phyloP scores from a whole-genome alignment of 2,797 vertebrate species.

The Ispidina picta region DNA sequence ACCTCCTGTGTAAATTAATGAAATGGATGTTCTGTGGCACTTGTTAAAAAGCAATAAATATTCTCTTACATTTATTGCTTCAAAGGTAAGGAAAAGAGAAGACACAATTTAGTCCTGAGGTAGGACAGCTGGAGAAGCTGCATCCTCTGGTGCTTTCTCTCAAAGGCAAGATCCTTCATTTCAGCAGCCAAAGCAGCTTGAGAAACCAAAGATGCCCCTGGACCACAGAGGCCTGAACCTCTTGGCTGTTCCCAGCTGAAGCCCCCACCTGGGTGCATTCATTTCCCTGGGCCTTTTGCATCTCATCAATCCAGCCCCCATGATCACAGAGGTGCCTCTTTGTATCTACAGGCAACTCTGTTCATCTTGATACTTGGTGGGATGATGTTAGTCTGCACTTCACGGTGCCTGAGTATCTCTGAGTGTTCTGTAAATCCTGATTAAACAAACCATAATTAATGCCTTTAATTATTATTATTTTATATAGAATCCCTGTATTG shows the following conservation, averaged over 20 bases:
- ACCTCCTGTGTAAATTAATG: slow-evolving; percentile 4
- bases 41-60: slow-evolving; percentile 65
- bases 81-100: background rate
- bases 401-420: background rate
- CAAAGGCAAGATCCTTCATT: background rate
- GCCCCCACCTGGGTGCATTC: background rate
- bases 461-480: background rate
- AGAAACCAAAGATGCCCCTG: background rate
- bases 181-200: background rate
- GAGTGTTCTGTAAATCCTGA: background rate
- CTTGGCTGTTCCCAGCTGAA: fast-evolving
- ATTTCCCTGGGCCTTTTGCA: fast-evolving
- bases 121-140: background rate
- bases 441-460: background rate
- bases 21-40: slow-evolving; percentile 49
- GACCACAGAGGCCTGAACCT: fast-evolving
- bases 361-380: background rate
- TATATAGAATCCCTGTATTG: background rate
- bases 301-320: background rate
- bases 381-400: background rate
- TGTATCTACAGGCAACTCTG: background rate
- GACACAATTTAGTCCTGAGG: background rate
- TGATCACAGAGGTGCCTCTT: background rate
- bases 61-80: background rate
- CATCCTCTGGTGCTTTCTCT: background rate